A percentile compares a stretch with the other conserved stretches of the same genome.
These are phyloP conservation scores for Ypsolopha scabrella DNA, from an alignment of 2,888 invertebrate species.

Conservation along the genomic window DNA sequence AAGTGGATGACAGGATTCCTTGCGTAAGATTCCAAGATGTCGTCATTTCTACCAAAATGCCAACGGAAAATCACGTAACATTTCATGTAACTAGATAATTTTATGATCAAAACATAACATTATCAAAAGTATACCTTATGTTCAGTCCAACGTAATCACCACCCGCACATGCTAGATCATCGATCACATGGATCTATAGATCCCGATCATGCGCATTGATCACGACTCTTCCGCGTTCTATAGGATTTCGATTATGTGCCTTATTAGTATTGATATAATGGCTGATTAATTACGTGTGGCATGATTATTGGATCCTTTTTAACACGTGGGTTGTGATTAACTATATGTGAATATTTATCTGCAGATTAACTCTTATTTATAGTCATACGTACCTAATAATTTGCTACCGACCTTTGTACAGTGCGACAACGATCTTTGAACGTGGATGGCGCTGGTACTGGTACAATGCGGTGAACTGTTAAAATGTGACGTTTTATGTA, in stretches of 20 bases:
- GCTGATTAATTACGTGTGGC: not conserved
- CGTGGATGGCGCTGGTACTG: too few relatives aligned
- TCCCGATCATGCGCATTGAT: constrained; percentile 1
- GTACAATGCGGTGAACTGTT: too few relatives aligned
- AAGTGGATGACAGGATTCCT: too few relatives aligned
- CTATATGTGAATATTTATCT: too few relatives aligned
- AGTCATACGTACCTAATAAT: too few relatives aligned
- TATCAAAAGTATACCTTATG: not conserved
- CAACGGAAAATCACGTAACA: not conserved
- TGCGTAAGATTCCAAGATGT: not conserved
- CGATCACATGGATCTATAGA: constrained; percentile 5
- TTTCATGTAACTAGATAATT: not conserved
- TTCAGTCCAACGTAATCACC: not conserved
- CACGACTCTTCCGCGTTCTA: constrained; percentile 4
- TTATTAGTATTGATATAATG: not conserved
- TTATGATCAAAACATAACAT: not conserved
- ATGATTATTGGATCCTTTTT: too few relatives aligned
- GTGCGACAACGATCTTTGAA: too few relatives aligned
- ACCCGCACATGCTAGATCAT: constrained; percentile 1
- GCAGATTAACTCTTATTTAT: too few relatives aligned
- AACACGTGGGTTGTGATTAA: too few relatives aligned
- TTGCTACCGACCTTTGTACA: too few relatives aligned
- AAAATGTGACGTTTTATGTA: too few relatives aligned
- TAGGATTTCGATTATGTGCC: not conserved
- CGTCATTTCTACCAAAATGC: not conserved